Evolutionary conservation across 2,113 vertebrate species (phyloP).

Genomic region (Lasiurus borealis): DNA sequence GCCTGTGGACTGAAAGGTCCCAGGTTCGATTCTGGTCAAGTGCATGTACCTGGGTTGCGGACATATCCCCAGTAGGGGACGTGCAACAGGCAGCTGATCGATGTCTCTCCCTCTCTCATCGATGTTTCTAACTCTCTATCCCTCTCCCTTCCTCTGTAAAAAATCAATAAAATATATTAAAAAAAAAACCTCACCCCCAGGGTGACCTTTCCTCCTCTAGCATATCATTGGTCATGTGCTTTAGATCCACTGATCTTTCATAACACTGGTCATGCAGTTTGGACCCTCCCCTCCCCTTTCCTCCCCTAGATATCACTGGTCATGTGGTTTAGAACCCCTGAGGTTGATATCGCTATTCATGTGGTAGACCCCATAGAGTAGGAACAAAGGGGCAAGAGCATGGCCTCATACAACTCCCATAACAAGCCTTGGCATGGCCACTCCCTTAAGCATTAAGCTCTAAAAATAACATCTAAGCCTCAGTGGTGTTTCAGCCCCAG

Average conservation of each 20-base stretch:
- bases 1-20: too few relatives aligned
- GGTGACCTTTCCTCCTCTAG: not conserved
- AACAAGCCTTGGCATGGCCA: not conserved
- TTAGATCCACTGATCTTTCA: not conserved
- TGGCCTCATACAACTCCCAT: not conserved
- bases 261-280: too few relatives aligned
- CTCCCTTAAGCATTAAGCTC: not conserved
- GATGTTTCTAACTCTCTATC: too few relatives aligned
- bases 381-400: not conserved
- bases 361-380: not conserved
- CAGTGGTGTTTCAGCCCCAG: not conserved
- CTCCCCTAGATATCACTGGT: not conserved
- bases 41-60: too few relatives aligned
- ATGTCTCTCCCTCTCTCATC: too few relatives aligned
- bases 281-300: not conserved
- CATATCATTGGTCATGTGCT: not conserved
- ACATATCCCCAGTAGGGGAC: too few relatives aligned
- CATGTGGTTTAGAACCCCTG: not conserved
- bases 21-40: too few relatives aligned
- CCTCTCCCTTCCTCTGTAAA: too few relatives aligned
- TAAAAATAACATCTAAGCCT: not conserved
- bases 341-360: not conserved
- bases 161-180: too few relatives aligned
- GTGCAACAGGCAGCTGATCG: too few relatives aligned
- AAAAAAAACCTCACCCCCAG: too few relatives aligned